Base-by-base conservation (phyloP, 2,888 invertebrate species). In the Morpho achilles region DNA sequence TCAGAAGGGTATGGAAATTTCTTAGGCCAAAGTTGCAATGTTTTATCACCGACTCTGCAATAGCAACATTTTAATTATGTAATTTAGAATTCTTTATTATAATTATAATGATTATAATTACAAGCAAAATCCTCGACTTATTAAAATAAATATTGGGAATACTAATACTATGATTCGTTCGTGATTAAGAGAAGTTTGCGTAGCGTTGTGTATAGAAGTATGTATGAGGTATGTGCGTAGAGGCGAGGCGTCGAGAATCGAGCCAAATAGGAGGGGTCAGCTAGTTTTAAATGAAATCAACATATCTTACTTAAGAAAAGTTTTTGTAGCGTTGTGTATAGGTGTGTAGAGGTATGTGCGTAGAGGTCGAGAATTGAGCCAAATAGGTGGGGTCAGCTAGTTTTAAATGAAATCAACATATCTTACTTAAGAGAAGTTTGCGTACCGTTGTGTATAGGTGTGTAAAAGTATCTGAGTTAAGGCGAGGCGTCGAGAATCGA, bases 311-410 rank as follows among this genome's bases (percentile, higher is more conserved):
- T 77, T 82, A 64, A 80, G 59, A 42, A 81, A 79, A 50, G 85
- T 75, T 68, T 82, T 84, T 22, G 88, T 85, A 23, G 86, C 80
- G 78, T 88, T 88, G 62, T 83, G 83, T 1, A 78, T 67, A 48
- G 90, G 89, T 60, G 92, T 91, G 78, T 92, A 79, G 63, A 91
- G 74, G 69, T 87, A 86, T 62, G 92, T 84, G 70, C 83, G 69
- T 67, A 89, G 77, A 42, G 85, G 73, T 94, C 93, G 64, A 93
- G 87, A 62, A 94, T 92, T 56, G 93, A 92, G 69, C 93, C 94
- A 83, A 93, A 93, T 63, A 94, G 91, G 84, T 93, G 16, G 16
- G 16, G 16, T 16, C 16, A 16, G 16, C 16, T 16, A 54, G 16
- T 9, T 23, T 22, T 1, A n/a, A 6, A 50, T 32, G 3, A 32